Base-by-base conservation (phyloP, 2,113 vertebrate species). In the Okapia johnstoni region DNA sequence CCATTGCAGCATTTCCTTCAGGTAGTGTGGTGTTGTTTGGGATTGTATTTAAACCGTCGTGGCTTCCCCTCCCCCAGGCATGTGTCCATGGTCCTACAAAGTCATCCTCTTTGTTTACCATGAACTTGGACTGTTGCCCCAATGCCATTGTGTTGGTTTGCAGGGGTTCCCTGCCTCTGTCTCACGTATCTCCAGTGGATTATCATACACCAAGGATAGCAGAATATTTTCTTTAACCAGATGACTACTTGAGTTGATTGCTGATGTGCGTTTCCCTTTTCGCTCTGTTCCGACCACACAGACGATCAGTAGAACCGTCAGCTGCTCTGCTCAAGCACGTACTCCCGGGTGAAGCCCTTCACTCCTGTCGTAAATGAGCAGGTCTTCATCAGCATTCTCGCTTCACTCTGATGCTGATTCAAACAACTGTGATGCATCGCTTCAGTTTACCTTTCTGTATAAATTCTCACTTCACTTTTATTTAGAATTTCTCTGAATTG, bases 311-410 rank as follows among this genome's bases (percentile, higher is more conserved):
- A 0, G 79, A 52, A 8, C 40, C 19, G 21, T 60, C 36, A 61
- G 61, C 36, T 19, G 15, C 55, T 13, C 6, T 13, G 14, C n/a
- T 26, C 54, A 9, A 9, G 52, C 13, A 5, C 19, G 0, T 0
- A 0, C 60, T 50, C 40, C 3, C 12, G 8, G 61, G 52, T 28
- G 40, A 52, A 7, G 28, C 0, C 2, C 16, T 9, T 15, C 11
- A 3, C 83, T 33, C 23, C 21, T 2, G 36, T 11, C 0, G 2
- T 6, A 4, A 73, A 11, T 1, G 14, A 33, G 15, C 25, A 6
- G 13, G 2, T n/a, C 61, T 17, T 60, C 55, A 7, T 26, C 16
- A 6, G 26, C 54, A 1, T 15, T 52, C 63, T 43, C 15, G 12
- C 17, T 60, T 55, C 14, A 8, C 23, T 40, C 33, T 55, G 12